Evolutionary conservation across 2,113 vertebrate species (phyloP), one percentile per base, ranked within the genome.

Genomic region (Pangasianodon hypophthalmus): DNA sequence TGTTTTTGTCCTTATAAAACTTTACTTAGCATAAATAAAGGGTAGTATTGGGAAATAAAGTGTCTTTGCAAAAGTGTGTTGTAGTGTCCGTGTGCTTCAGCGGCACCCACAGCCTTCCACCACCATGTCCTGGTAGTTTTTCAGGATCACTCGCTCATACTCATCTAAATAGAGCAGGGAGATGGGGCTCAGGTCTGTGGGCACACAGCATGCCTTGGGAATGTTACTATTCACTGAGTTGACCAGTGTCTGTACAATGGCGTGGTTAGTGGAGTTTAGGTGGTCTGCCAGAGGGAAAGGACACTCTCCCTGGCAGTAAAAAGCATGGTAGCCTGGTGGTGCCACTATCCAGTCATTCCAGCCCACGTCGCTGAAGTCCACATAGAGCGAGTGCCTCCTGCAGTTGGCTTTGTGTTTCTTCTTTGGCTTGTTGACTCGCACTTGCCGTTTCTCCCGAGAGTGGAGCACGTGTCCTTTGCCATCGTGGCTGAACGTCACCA

Each of bases 321-420:
- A 98, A 93, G 97, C 97, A 90, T 97, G 96, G 88, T 98, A 98
- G 87, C 97, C 97, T 0, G 97, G 97, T 0, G 97, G 97, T 58
- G 97, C 97, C 83, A 98, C 97, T 87, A 98, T 98, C 97, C 97
- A 98, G 94, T 98, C 97, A 93, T 97, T 98, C 97, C 97, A 98
- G 87, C 97, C 97, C 93, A 98, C 97, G 0, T 97, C 97, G 84
- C 96, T 97, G 94, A 98, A 98, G 96, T 98, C 97, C 93, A 97
- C 97, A 1, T 97, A 98, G 2, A 98, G 95, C 26, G 96, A 96
- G 88, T 97, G 97, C 92, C 97, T 96, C 94, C 96, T 97, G 89
- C 97, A 98, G 95, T 96, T 97, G 90, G 96, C 96, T 95, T 97
- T 97, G 79, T 96, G 96, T 89, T 96, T 97, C 87, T 97, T 97